phyloP scores from a whole-genome alignment of 1,140 invertebrate species.

The Anthonomus grandis region DNA sequence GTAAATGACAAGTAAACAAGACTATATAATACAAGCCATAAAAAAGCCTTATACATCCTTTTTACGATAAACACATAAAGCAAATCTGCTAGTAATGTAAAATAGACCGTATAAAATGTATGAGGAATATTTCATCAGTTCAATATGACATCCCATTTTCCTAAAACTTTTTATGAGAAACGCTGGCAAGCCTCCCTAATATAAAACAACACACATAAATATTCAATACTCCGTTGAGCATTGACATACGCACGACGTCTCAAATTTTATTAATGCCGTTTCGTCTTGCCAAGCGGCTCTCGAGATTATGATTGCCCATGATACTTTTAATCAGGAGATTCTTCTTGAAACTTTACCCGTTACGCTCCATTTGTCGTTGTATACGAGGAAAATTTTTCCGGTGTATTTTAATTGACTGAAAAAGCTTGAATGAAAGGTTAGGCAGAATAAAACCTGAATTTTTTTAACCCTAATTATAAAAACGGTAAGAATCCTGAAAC shows the following conservation, averaged over 20 bases:
- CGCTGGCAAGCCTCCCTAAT: constrained; percentile 4
- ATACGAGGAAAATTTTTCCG: too few species aligned
- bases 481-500: constrained; percentile 31
- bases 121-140: constrained; percentile 17
- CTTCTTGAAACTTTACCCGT: constrained; percentile 18
- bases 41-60: background rate
- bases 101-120: constrained; percentile 25
- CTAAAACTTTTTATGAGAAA: constrained; percentile 25
- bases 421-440: too few species aligned
- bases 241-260: constrained; percentile 21
- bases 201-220: constrained; percentile 27
- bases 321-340: constrained; percentile 23
- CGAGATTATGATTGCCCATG: constrained; percentile 20
- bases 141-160: constrained; percentile 25
- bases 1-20: too few species aligned
- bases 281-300: constrained; percentile 21
- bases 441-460: too few species aligned
- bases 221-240: constrained; percentile 24
- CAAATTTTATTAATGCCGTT: constrained; percentile 26
- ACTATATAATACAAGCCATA: background rate
- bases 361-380: too few species aligned
- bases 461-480: constrained; percentile 31
- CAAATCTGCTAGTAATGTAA: constrained; percentile 24
- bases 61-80: constrained; percentile 2
- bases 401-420: too few species aligned